These are phyloP conservation scores for Resseliella maxima DNA, from an alignment of 2,888 invertebrate species.

Conservation along the genomic window DNA sequence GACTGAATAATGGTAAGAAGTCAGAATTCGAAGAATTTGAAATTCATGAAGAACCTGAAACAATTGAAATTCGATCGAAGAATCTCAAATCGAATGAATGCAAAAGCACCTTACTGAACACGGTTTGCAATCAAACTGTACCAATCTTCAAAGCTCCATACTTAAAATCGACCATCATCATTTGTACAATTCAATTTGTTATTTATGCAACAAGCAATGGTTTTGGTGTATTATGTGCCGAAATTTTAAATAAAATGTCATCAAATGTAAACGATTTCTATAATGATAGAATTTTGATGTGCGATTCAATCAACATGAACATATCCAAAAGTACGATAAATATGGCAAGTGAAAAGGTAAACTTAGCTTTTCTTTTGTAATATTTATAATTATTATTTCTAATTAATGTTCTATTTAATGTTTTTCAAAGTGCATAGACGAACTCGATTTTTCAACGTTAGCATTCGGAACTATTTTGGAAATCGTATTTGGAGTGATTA, in stretches of 20 bases:
- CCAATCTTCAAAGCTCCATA: conserved; percentile 64
- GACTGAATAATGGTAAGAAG: conserved; percentile 62
- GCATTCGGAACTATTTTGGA: conserved; percentile 63
- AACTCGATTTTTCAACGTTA: conserved; percentile 63
- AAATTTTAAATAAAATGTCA: conserved; percentile 64
- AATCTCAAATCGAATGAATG: neutral
- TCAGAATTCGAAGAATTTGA: conserved; percentile 59
- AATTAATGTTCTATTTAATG: no score
- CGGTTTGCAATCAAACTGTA: conserved; percentile 65
- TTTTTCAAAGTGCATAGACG: conserved; percentile 60
- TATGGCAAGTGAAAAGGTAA: neutral
- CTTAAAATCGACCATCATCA: conserved; percentile 62
- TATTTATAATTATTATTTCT: neutral
- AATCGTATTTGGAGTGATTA: conserved; percentile 62
- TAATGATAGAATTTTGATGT: conserved; percentile 62
- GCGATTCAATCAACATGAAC: conserved; percentile 58
- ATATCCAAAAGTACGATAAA: neutral
- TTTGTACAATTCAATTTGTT: conserved; percentile 64
- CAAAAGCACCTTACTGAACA: conserved; percentile 60
- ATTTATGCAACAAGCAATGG: conserved; percentile 64
- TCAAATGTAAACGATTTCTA: conserved; percentile 63
- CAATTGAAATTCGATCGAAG: conserved; percentile 49
- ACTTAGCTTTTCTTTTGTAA: no score
- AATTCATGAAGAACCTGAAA: conserved; percentile 43
- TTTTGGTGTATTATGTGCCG: conserved; percentile 66